Conservation (phyloP, 2,888 invertebrate genomes). For the Itoplectis maculator region DNA sequence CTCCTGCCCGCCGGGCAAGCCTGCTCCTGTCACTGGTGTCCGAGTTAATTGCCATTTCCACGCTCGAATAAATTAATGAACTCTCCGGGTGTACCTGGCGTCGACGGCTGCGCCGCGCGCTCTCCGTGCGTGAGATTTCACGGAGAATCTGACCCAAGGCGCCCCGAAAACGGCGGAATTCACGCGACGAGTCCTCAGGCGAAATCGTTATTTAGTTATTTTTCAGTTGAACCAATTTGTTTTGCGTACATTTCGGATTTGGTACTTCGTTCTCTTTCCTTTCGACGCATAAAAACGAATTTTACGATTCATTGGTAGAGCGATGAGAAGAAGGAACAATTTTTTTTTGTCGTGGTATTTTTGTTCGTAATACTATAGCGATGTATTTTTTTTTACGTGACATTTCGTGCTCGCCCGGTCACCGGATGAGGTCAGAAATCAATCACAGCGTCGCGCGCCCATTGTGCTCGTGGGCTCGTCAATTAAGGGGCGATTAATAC, state of each 20-base stretch:
- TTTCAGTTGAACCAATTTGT: constrained; percentile 37
- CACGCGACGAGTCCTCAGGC: constrained; percentile 27
- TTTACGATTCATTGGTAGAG: too few species aligned
- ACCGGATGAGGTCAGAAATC: constrained; percentile 71
- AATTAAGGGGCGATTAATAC: constrained; percentile 81
- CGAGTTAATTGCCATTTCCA: constrained; percentile 83
- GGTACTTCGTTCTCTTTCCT: not conserved
- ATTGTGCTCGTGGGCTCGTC: constrained; percentile 73
- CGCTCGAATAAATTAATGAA: constrained; percentile 84
- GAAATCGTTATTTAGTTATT: constrained; percentile 32
- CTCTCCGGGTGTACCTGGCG: constrained; percentile 72
- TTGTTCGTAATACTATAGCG: too few species aligned
- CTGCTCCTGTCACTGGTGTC: constrained; percentile 83
- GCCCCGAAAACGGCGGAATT: constrained; percentile 37
- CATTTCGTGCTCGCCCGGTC: too few species aligned
- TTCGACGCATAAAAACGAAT: not conserved
- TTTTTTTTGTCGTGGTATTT: too few species aligned
- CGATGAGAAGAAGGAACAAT: not conserved
- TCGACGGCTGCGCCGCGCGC: constrained; percentile 58
- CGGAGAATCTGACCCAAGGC: constrained; percentile 8
- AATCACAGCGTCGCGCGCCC: constrained; percentile 68
- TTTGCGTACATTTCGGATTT: constrained; percentile 17
- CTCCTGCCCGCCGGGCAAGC: constrained; percentile 79
- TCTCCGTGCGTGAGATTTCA: constrained; percentile 54
- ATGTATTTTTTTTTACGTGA: too few species aligned